Base-by-base conservation (phyloP, 2,888 invertebrate genomes). In the Tenthredo amoena region DNA sequence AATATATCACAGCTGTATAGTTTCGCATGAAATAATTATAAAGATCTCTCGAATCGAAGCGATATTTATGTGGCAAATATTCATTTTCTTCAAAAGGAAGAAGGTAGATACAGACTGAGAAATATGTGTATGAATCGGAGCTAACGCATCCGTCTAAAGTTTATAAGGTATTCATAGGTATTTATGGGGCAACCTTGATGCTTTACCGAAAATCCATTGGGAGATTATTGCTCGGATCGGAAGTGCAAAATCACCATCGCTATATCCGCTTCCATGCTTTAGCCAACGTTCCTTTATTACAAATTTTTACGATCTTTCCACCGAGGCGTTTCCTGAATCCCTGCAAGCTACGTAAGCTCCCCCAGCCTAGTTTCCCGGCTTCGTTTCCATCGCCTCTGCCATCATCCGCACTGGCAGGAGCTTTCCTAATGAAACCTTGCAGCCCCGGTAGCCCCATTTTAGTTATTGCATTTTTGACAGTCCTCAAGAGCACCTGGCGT, bases 391-490 rank as follows among this genome's bases (percentile, higher is more conserved):
- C 81, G 81, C 40, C 81, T 62, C n/a, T 62, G 31, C 77, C 77
- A 77, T 77, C 77, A 77, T 62, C 62, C 58, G 31, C 12, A 7
- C 21, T 62, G 62, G 62, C 34, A 77, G 47, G 21, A 47, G 77
- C 18, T 26, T 77, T 77, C 7, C 77, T 55, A 77, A 77, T 81
- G 62, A 81, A 81, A 81, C 18, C 81, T 40, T 81, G 37, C 81
- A 62, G 81, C 37, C 62, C 40, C 12, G 47, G 50, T 10, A 77
- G 77, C 55, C 31, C 77, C 26, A 55, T 77, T 77, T 77, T 77
- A 34, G 77, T 77, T 77, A 77, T 77, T 77, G 77, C 50, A 77
- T 77, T 77, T 77, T 77, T 77, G 77, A 77, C 77, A 77, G 31
- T 77, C 50, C 31, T 50, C 50, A 21, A 77, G 77, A 77, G 50